phyloP scores from a whole-genome alignment of 2,888 invertebrate species.

The Scaptomyza caliginosa region DNA sequence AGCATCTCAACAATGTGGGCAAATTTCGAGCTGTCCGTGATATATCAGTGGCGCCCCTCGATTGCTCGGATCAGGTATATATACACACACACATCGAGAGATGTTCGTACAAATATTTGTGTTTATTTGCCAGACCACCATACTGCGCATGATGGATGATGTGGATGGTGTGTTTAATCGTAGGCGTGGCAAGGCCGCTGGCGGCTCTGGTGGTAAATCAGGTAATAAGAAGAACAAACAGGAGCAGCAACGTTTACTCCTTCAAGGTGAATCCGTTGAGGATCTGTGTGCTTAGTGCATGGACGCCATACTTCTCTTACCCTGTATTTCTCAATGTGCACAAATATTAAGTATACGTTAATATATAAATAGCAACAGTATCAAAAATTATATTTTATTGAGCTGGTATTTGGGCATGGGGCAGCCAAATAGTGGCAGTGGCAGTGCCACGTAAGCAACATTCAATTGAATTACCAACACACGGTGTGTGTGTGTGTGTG shows the following conservation, averaged over 20 bases:
- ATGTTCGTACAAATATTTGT: background rate
- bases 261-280: conserved; percentile 83
- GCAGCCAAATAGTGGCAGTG: background rate
- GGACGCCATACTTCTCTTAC: background rate
- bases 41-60: conserved; percentile 91
- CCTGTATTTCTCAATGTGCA: conserved; percentile 52
- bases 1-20: conserved; percentile 95
- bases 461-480: conserved; percentile 36
- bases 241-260: conserved; percentile 78
- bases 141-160: conserved; percentile 84
- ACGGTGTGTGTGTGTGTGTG: background rate
- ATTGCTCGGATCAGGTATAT: conserved; percentile 88
- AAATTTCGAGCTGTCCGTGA: conserved; percentile 94
- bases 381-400: conserved; percentile 1
- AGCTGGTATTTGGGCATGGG: background rate
- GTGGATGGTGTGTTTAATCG: conserved; percentile 83
- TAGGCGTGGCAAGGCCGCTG: conserved; percentile 68
- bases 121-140: conserved; percentile 83
- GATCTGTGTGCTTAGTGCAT: conserved; percentile 80
- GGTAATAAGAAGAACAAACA: conserved; percentile 78
- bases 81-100: background rate
- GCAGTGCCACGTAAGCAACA: background rate
- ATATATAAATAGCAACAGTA: conserved; percentile 33
- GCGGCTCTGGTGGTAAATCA: conserved; percentile 58
- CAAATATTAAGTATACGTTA: conserved; percentile 64